phyloP scores from a whole-genome alignment of 1,140 invertebrate genomes.

The Nilaparvata lugens region DNA sequence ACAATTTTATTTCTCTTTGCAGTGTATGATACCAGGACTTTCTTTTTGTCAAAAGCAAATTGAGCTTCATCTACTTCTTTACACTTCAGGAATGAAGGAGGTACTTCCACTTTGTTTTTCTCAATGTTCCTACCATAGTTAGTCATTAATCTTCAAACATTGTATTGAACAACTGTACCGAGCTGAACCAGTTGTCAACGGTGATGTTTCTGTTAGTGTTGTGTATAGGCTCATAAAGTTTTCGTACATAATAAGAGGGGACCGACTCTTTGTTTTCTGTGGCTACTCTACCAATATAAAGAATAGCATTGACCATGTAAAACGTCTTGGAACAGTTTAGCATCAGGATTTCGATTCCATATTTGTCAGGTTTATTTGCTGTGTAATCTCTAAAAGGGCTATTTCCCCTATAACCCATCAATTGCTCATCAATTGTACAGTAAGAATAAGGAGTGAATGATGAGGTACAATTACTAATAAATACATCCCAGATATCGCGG shows the following conservation, averaged over 20 bases:
- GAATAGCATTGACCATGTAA: slow-evolving; percentile 20
- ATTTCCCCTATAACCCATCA: slow-evolving; percentile 26
- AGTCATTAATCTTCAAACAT: slow-evolving; percentile 30
- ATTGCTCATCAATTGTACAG: slow-evolving; percentile 24
- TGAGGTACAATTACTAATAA: slow-evolving; percentile 14
- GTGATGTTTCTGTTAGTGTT: slow-evolving; percentile 33
- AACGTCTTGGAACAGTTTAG: slow-evolving; percentile 12
- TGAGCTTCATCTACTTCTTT: neutral
- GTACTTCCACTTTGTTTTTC: slow-evolving; percentile 36
- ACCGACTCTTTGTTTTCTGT: slow-evolving; percentile 24
- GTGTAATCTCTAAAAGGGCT: slow-evolving; percentile 32
- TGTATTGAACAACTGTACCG: slow-evolving; percentile 29
- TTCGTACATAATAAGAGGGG: slow-evolving; percentile 30
- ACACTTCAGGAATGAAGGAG: slow-evolving; percentile 5
- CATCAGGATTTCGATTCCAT: slow-evolving; percentile 21
- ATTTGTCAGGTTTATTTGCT: slow-evolving; percentile 26
- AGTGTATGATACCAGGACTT: neutral
- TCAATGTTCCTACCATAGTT: slow-evolving; percentile 31
- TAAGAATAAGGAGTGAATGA: slow-evolving; percentile 8
- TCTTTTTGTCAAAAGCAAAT: neutral
- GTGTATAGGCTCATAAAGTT: slow-evolving; percentile 30
- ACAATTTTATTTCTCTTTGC: neutral
- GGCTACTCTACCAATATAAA: slow-evolving; percentile 30
- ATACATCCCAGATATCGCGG: slow-evolving; percentile 18
- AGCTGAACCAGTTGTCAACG: slow-evolving; percentile 35